Conservation (phyloP, 1,140 invertebrate genomes). For the Polypedilum pembai region DNA sequence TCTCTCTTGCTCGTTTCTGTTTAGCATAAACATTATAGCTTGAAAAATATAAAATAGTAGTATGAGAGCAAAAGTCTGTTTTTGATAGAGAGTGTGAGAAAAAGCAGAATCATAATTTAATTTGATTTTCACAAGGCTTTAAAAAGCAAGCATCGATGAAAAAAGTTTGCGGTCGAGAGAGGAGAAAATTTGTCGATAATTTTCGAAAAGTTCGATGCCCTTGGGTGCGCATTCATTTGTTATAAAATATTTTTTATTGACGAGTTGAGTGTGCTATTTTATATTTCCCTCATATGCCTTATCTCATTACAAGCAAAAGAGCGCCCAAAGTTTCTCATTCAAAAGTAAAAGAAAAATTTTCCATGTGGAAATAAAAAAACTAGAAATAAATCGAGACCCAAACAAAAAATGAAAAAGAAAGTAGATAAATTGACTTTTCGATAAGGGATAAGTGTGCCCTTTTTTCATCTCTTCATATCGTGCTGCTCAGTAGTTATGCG, state of each 20-base stretch:
- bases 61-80: no score
- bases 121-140: no score
- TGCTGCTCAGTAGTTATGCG: neutral
- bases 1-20: no score
- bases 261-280: neutral
- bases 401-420: neutral
- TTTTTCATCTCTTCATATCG: neutral
- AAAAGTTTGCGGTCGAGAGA: no score
- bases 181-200: slow-evolving; percentile 5
- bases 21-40: no score
- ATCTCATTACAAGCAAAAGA: slow-evolving; percentile 23
- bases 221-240: neutral
- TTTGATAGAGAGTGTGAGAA: no score
- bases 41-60: no score
- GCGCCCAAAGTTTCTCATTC: neutral
- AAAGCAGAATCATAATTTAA: no score
- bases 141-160: no score
- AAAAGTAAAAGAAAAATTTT: neutral
- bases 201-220: slow-evolving; percentile 3
- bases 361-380: neutral
- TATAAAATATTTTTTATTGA: neutral
- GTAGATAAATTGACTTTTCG: slow-evolving; percentile 26
- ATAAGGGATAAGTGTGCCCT: slow-evolving; percentile 23
- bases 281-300: neutral
- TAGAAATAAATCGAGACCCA: slow-evolving; percentile 10